Evolutionary conservation across 2,113 vertebrate species (phyloP).

Genomic region (Seriola aureovittata): DNA sequence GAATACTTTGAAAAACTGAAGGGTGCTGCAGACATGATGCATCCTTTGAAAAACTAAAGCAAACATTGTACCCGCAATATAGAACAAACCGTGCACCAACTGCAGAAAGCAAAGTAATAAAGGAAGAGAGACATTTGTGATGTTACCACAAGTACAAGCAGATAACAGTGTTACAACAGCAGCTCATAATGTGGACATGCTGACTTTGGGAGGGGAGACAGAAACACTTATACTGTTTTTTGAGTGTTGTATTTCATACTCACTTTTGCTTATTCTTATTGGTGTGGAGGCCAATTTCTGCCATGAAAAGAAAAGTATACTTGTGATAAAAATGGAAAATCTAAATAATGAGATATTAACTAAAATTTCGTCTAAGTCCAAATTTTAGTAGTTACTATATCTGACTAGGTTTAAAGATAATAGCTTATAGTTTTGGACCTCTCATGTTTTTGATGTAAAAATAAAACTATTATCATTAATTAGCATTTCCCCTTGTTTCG

Average conservation of each 20-base stretch:
- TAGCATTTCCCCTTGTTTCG: too few relatives aligned
- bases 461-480: too few relatives aligned
- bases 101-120: background rate
- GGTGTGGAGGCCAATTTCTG: background rate
- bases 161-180: background rate
- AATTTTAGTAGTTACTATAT: too few relatives aligned
- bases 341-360: too few relatives aligned
- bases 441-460: too few relatives aligned
- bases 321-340: too few relatives aligned
- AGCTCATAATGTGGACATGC: constrained; percentile 24
- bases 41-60: background rate
- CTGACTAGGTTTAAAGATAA: too few relatives aligned
- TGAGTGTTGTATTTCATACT: background rate
- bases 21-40: background rate
- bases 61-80: background rate
- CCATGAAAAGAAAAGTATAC: too few relatives aligned
- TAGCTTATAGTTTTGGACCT: too few relatives aligned
- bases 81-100: background rate
- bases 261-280: background rate
- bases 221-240: background rate
- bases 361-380: too few relatives aligned
- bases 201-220: constrained; percentile 18
- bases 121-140: background rate
- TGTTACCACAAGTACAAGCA: background rate
- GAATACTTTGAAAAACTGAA: background rate